Evolutionary conservation across 2,888 invertebrate genomes (phyloP).

Genomic region (Zygaena filipendulae): DNA sequence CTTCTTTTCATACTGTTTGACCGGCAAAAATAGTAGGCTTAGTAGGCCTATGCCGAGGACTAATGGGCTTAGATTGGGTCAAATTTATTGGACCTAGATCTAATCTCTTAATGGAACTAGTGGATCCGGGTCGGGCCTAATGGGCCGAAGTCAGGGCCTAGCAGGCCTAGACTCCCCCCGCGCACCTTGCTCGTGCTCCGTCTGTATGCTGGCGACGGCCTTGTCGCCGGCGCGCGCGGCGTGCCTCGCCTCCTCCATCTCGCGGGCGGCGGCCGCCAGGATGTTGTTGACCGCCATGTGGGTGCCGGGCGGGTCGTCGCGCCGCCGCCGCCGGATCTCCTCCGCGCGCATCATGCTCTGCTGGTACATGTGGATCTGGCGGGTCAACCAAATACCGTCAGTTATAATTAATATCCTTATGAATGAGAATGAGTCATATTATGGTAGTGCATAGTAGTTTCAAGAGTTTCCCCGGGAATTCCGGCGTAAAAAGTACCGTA

Average conservation of each 20-base stretch:
- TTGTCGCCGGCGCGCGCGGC: constrained; percentile 25
- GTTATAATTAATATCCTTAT: too few species aligned
- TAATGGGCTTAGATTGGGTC: too few species aligned
- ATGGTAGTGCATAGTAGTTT: background rate
- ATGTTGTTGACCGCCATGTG: constrained; percentile 62
- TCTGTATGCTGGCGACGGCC: constrained; percentile 51
- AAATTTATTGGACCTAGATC: too few species aligned
- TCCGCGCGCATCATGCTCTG: constrained; percentile 65
- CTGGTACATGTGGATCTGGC: constrained; percentile 62
- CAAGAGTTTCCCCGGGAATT: too few species aligned
- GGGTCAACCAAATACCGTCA: background rate
- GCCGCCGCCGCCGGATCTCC: constrained; percentile 51
- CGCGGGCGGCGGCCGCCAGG: constrained; percentile 55
- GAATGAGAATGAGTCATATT: constrained; percentile 1
- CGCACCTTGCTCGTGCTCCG: constrained; percentile 50
- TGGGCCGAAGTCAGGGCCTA: too few species aligned
- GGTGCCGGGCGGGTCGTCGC: constrained; percentile 48
- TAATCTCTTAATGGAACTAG: too few species aligned
- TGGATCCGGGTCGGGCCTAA: too few species aligned
- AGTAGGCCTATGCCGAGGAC: too few species aligned
- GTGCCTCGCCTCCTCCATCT: constrained; percentile 55
- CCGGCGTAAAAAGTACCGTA: too few species aligned
- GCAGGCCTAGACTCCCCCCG: too few species aligned
- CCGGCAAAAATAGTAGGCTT: too few species aligned
- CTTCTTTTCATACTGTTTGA: too few species aligned